phyloP scores from a whole-genome alignment of 1,140 invertebrate species.

The Diplogasteroides magnus region DNA sequence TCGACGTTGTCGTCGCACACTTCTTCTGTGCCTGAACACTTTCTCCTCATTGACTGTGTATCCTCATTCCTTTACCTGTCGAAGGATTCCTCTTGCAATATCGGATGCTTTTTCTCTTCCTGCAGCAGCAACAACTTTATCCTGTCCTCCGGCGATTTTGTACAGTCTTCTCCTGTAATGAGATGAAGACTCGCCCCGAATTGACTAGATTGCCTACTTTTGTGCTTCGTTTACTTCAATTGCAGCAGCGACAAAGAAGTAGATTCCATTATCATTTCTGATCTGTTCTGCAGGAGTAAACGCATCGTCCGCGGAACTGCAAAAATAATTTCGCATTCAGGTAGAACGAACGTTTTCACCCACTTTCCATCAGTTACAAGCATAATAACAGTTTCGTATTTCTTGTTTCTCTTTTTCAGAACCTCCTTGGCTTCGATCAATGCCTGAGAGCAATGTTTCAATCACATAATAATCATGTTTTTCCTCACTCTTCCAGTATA shows the following conservation, averaged over 20 bases:
- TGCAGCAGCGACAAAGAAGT: background rate
- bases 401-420: conserved; percentile 47
- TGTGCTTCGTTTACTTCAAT: background rate
- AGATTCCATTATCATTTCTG: background rate
- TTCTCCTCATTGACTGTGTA: background rate
- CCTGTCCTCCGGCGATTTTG: conserved; percentile 50
- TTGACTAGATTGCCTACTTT: background rate
- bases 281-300: background rate
- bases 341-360: background rate
- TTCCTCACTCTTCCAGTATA: conserved; percentile 38
- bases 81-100: conserved; percentile 46
- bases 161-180: conserved; percentile 39
- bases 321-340: background rate
- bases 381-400: conserved; percentile 44
- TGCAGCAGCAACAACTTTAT: conserved; percentile 50
- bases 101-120: conserved; percentile 49
- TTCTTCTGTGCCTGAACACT: conserved; percentile 28
- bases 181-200: conserved; percentile 8
- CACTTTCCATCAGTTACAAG: conserved; percentile 48
- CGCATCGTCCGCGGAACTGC: background rate
- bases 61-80: conserved; percentile 10
- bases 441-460: conserved; percentile 31
- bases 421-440: conserved; percentile 42
- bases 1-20: conserved; percentile 49
- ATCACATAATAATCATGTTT: conserved; percentile 28